These are phyloP conservation scores for Drosophila tanythrix DNA, from an alignment of 2,888 invertebrate genomes.

Conservation along the genomic window DNA sequence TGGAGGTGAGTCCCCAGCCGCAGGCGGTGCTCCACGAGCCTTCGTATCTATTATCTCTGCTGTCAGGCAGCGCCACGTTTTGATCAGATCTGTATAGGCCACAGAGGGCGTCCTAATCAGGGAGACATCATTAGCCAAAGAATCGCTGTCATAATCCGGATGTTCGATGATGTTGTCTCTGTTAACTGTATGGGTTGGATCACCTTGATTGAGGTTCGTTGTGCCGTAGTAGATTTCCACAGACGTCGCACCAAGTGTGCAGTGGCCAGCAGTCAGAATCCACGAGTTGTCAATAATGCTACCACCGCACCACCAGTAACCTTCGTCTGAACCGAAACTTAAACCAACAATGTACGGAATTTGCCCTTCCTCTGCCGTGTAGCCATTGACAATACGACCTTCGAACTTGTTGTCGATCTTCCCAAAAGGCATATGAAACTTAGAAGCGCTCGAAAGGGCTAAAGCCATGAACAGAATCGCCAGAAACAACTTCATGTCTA, in stretches of 20 bases:
- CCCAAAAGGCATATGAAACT: not conserved
- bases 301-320: conserved; percentile 57
- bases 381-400: conserved; percentile 58
- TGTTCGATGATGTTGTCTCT: conserved; percentile 27
- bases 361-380: conserved; percentile 33
- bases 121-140: conserved; percentile 39
- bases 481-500: conserved; percentile 10
- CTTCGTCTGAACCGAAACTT: not conserved
- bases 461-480: not conserved
- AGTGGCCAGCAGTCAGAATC: conserved; percentile 68
- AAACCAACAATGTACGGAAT: conserved; percentile 62
- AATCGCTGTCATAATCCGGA: conserved; percentile 11
- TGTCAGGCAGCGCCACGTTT: not conserved
- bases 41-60: not conserved
- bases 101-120: conserved; percentile 48
- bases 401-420: not conserved
- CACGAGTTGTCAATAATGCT: conserved; percentile 51
- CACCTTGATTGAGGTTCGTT: not conserved
- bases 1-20: not conserved
- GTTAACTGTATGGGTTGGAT: conserved; percentile 22
- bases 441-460: not conserved
- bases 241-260: conserved; percentile 24
- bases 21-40: not conserved
- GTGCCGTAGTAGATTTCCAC: conserved; percentile 47
- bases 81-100: not conserved